A percentile compares a stretch with the other conserved stretches of the same genome.
These are phyloP conservation scores for Teinopalpus imperialis DNA, from an alignment of 2,888 invertebrate genomes.

Conservation along the genomic window DNA sequence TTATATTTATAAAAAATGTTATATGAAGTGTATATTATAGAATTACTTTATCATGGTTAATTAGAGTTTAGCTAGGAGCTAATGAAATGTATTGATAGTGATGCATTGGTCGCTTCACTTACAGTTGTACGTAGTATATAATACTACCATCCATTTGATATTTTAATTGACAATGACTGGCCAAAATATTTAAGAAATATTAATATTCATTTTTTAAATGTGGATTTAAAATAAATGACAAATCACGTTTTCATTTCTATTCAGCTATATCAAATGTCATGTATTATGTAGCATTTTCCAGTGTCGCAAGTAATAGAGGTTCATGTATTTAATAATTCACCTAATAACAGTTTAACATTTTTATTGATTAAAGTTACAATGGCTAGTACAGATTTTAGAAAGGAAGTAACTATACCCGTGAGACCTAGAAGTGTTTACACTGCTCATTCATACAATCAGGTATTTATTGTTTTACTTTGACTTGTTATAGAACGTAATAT, in stretches of 20 bases:
- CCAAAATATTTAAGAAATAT: constrained; percentile 23
- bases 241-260: constrained; percentile 51
- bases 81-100: too few species aligned
- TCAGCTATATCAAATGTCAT: constrained; percentile 51
- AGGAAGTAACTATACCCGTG: constrained; percentile 73
- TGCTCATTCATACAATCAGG: constrained; percentile 84
- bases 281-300: constrained; percentile 74
- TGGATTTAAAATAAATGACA: constrained; percentile 58
- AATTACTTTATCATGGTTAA: too few species aligned
- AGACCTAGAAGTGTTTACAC: constrained; percentile 86
- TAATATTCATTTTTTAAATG: constrained; percentile 49
- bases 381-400: constrained; percentile 76
- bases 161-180: too few species aligned
- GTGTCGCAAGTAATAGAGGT: constrained; percentile 61
- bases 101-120: too few species aligned
- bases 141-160: too few species aligned
- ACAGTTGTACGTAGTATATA: too few species aligned
- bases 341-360: constrained; percentile 59
- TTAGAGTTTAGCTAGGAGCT: too few species aligned
- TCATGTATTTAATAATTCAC: constrained; percentile 69
- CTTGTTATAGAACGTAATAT: too few species aligned
- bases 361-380: constrained; percentile 64
- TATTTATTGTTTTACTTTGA: too few species aligned
- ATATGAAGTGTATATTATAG: too few species aligned
- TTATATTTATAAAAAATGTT: too few species aligned